Percentiles rank a stretch among this genome's conserved stretches.
Conservation (phyloP, 1,140 invertebrate species). For the Thalassaphorura encarpata region DNA sequence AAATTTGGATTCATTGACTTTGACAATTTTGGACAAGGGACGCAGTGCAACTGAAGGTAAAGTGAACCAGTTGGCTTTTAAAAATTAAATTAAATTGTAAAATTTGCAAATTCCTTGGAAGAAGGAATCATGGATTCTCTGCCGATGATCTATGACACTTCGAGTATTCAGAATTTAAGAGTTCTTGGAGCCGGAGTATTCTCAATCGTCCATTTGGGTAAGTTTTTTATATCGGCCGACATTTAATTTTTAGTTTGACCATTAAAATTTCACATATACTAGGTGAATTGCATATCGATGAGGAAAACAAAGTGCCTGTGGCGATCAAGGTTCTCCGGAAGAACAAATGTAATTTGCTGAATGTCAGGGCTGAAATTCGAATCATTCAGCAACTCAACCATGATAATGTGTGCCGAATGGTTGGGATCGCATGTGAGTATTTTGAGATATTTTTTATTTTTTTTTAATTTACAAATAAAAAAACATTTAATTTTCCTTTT, state of each 20-base stretch:
- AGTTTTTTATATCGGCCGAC: not conserved
- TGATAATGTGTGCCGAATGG: not conserved
- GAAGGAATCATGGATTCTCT: no score
- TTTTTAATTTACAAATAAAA: not conserved
- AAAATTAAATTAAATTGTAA: no score
- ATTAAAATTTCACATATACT: not conserved
- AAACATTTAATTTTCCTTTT: not conserved
- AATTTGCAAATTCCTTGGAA: no score
- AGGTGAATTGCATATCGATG: not conserved
- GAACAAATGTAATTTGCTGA: not conserved
- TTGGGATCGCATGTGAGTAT: not conserved
- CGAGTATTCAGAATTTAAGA: no score
- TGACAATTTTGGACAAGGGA: no score
- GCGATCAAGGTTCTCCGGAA: not conserved
- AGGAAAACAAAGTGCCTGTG: not conserved
- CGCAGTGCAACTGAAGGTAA: no score
- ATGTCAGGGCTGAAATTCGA: not conserved
- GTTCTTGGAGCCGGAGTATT: not conserved
- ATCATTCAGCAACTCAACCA: no score
- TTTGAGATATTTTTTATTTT: no score
- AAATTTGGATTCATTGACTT: no score
- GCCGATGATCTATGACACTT: no score
- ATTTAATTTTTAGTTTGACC: not conserved
- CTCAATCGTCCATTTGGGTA: not conserved
- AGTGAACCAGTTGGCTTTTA: no score